phyloP scores from a whole-genome alignment of 2,113 vertebrate genomes.

The Eidolon helvum region DNA sequence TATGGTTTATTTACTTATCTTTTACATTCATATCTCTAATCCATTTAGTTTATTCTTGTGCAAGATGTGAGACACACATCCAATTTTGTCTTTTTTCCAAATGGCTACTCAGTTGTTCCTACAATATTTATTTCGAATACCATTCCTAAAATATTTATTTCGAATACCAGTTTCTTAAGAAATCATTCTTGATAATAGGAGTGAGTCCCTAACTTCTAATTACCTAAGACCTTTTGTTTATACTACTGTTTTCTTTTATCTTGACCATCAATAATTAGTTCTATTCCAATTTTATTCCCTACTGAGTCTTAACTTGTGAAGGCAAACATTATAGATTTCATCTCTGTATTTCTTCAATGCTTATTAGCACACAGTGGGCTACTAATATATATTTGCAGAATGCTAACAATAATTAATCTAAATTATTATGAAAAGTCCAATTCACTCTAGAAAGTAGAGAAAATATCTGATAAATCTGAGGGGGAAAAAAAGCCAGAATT shows the following conservation, averaged over 20 bases:
- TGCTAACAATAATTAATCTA: not conserved
- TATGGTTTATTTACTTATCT: not conserved
- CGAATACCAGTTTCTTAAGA: not conserved
- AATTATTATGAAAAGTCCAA: slow-evolving; percentile 10
- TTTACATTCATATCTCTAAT: not conserved
- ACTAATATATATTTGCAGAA: not conserved
- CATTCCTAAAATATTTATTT: not conserved
- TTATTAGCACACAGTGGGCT: not conserved
- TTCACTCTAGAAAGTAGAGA: not conserved
- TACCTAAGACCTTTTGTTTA: slow-evolving; percentile 15
- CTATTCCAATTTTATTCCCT: not conserved
- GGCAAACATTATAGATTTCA: not conserved
- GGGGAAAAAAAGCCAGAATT: not conserved
- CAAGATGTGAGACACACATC: not conserved
- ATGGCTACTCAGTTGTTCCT: not conserved
- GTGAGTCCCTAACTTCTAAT: not conserved
- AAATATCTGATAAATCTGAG: not conserved
- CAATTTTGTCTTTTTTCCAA: not conserved
- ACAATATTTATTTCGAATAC: not conserved
- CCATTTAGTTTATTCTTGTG: not conserved
- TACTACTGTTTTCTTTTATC: not conserved
- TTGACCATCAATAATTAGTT: slow-evolving; percentile 6
- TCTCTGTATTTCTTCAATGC: slow-evolving; percentile 4
- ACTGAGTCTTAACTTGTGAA: not conserved
- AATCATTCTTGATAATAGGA: not conserved